Base-by-base conservation (phyloP, 1,140 invertebrate species). In the Nasonia longicornis region DNA sequence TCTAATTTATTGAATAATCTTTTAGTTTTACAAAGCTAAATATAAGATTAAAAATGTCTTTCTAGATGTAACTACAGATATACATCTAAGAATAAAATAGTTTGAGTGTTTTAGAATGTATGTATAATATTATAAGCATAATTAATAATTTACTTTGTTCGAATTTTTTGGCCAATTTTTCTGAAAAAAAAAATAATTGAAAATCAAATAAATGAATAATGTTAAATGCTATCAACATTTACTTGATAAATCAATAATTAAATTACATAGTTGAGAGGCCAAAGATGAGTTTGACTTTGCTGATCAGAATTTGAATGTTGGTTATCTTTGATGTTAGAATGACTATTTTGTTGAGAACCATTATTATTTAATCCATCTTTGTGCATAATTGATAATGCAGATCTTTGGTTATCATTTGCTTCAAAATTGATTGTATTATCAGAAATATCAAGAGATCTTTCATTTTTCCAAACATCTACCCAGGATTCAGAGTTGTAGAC, bases 401-500 rank as follows among this genome's bases (percentile, higher is more conserved):
- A 58, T 7, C 76, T 31, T 14, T 79, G 71, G 22, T 76, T 26
- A 8, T 72, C 52, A 22, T 22, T 16, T 52, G 35, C 26, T 45
- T 38, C 20, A 31, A 66, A 2, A 29, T 77, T 80, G 14, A 77
- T 70, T 48, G 66, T 12, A 77, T 83, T 74, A 12, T 72, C 26
- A 42, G 67, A 76, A 73, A 77, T 52, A 35, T 81, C 82, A 12
- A 69, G 12, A 29, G 64, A 72, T 73, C 76, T 79, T 8, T 82
- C 58, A 79, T 66, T 76, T 38, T 81, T 77, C 80, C 77, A 83
- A 31, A 85, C 38, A 69, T 84, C 48, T 11, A 85, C 48, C 20
- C 83, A 71, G 58, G 78, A 79, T 66, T 85, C 83, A 52, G 83
- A 80, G 79, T 85, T 80, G 67, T 85, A 84, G 52, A 83, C 77